These are phyloP conservation scores for Aulostomus chinensis DNA, from an alignment of 2,797 vertebrate species.

Conservation along the genomic window DNA sequence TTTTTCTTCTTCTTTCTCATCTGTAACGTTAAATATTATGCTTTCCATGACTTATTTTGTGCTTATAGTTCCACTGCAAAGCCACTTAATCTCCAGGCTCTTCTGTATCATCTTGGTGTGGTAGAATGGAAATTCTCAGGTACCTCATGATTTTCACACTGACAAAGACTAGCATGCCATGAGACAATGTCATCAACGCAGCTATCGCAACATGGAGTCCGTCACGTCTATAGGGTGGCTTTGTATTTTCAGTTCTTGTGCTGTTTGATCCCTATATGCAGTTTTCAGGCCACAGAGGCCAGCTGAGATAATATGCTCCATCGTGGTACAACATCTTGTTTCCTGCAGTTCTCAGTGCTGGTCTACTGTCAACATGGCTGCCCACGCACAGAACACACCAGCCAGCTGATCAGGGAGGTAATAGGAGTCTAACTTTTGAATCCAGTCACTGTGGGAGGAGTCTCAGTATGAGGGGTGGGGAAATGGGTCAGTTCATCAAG, in stretches of 20 bases:
- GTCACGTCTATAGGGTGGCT: constrained; percentile 23
- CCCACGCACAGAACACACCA: constrained; percentile 77
- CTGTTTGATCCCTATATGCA: constrained; percentile 44
- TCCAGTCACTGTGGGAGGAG: constrained; percentile 76
- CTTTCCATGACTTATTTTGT: constrained; percentile 40
- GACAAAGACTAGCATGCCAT: constrained; percentile 48
- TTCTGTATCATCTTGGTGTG: constrained; percentile 16
- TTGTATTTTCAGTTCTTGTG: constrained; percentile 37
- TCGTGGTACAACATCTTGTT: constrained; percentile 50
- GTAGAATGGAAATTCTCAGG: constrained; percentile 28
- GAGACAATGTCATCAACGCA: constrained; percentile 28
- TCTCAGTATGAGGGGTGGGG: constrained; percentile 56
- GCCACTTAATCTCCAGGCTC: constrained; percentile 12
- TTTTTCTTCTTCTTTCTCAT: constrained; percentile 9
- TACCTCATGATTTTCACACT: constrained; percentile 39
- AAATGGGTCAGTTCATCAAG: constrained; percentile 32
- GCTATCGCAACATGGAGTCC: constrained; percentile 35
- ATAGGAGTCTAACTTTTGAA: constrained; percentile 84
- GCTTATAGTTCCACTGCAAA: constrained; percentile 31
- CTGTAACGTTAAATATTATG: constrained; percentile 31
- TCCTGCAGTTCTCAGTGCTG: constrained; percentile 50
- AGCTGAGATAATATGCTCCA: constrained; percentile 65
- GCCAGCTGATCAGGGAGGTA: constrained; percentile 74
- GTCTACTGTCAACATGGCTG: constrained; percentile 88
- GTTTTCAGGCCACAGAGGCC: constrained; percentile 52